Conservation (phyloP, 2,888 invertebrate genomes). For the Drosophila helvetica region DNA sequence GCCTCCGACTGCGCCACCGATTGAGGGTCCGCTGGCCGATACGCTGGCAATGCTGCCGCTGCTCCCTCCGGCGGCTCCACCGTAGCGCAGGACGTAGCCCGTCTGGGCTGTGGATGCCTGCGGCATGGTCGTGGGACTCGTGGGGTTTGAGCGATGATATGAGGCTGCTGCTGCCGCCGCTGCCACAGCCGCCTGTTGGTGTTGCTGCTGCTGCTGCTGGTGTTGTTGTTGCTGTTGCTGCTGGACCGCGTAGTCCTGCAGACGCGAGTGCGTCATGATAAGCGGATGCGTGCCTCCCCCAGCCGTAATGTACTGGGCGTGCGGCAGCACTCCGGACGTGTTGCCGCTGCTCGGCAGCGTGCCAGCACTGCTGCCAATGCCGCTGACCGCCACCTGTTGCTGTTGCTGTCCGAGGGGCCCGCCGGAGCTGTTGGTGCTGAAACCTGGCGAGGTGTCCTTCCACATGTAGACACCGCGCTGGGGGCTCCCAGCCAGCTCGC, state of each 20-base stretch:
- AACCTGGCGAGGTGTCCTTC: slow-evolving; percentile 90
- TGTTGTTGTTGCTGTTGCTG: slow-evolving; percentile 70
- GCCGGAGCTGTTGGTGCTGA: slow-evolving; percentile 72
- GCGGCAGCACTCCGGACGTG: slow-evolving; percentile 65
- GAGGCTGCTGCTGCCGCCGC: slow-evolving; percentile 79
- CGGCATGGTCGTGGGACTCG: slow-evolving; percentile 87
- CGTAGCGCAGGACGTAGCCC: slow-evolving; percentile 81
- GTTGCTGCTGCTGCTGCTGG: slow-evolving; percentile 83
- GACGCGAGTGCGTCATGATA: slow-evolving; percentile 81
- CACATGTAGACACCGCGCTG: slow-evolving; percentile 92
- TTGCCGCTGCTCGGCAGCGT: slow-evolving; percentile 79
- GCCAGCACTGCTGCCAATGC: slow-evolving; percentile 82
- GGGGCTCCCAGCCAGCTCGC: slow-evolving; percentile 94
- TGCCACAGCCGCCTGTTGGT: slow-evolving; percentile 76
- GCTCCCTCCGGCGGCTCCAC: slow-evolving; percentile 54
- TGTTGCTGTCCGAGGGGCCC: slow-evolving; percentile 85
- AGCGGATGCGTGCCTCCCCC: slow-evolving; percentile 80
- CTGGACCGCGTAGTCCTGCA: slow-evolving; percentile 77
- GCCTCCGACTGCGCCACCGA: slow-evolving; percentile 17
- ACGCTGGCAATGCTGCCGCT: slow-evolving; percentile 67
- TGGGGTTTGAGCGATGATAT: slow-evolving; percentile 89
- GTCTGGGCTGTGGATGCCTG: slow-evolving; percentile 76
- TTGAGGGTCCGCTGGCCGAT: slow-evolving; percentile 36
- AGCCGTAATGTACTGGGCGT: slow-evolving; percentile 79
- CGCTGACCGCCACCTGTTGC: slow-evolving; percentile 60